These are phyloP conservation scores for Labia minor DNA, from an alignment of 2,888 invertebrate species.

Conservation along the genomic window DNA sequence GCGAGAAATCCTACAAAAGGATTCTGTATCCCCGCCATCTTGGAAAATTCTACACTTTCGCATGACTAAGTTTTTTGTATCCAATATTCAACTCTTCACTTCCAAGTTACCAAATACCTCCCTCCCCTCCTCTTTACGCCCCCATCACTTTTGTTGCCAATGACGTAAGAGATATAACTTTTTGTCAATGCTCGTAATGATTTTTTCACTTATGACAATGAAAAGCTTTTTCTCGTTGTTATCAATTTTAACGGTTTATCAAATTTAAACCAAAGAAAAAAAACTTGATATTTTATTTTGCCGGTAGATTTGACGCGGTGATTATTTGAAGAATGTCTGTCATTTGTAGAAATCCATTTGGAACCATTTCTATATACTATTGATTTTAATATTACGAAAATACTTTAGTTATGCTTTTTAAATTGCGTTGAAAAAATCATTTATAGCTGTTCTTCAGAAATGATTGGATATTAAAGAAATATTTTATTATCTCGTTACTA, in stretches of 20 bases:
- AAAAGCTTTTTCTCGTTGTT: not conserved
- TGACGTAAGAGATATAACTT: not conserved
- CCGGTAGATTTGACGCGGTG: slow-evolving; percentile 6
- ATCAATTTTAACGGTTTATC: not conserved
- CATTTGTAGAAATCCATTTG: slow-evolving; percentile 13
- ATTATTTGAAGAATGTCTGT: not conserved
- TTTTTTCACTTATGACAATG: slow-evolving; percentile 2
- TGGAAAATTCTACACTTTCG: not conserved
- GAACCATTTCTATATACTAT: not conserved
- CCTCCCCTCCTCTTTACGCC: not conserved
- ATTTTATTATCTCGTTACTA: no score
- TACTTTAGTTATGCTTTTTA: not conserved
- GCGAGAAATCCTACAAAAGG: not conserved
- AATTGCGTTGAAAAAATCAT: no score
- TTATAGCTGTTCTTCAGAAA: no score
- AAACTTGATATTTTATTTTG: not conserved
- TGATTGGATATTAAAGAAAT: no score
- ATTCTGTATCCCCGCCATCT: not conserved
- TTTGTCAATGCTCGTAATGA: not conserved
- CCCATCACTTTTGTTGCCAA: not conserved
- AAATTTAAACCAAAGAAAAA: not conserved
- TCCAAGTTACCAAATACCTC: not conserved
- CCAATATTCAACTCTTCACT: not conserved
- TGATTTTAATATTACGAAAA: slow-evolving; percentile 5
- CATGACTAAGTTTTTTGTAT: not conserved